Conservation (phyloP, 1,140 invertebrate genomes). For the Bombus picipes region DNA sequence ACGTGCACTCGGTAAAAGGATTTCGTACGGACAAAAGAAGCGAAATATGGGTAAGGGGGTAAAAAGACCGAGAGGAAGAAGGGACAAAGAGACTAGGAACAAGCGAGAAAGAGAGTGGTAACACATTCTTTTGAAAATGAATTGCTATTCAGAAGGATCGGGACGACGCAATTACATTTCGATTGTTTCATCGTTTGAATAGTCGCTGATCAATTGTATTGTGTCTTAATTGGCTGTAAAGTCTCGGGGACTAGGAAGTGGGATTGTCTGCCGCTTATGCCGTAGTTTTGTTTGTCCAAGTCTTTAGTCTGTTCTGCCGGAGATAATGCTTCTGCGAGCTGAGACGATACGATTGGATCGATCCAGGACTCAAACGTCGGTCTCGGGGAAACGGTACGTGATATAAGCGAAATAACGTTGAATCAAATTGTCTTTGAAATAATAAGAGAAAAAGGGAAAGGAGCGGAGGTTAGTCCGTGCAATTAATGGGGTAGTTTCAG, state of each 20-base stretch:
- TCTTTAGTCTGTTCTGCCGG: slow-evolving; percentile 46
- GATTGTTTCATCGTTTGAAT: slow-evolving; percentile 80
- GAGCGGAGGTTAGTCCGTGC: background rate
- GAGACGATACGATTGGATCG: slow-evolving; percentile 45
- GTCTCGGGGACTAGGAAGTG: slow-evolving; percentile 71
- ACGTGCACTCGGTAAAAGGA: slow-evolving; percentile 58
- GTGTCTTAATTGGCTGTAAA: slow-evolving; percentile 70
- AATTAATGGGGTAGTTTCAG: background rate
- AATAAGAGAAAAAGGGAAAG: background rate
- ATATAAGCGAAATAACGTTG: background rate
- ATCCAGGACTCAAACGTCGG: background rate
- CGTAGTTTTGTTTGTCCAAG: slow-evolving; percentile 73
- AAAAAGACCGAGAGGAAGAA: slow-evolving; percentile 33
- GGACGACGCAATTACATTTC: slow-evolving; percentile 80
- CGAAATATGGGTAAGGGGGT: slow-evolving; percentile 25
- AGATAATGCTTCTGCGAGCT: slow-evolving; percentile 57
- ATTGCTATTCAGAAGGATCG: slow-evolving; percentile 76
- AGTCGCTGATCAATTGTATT: slow-evolving; percentile 77
- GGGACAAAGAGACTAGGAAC: background rate
- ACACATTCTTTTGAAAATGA: slow-evolving; percentile 71
- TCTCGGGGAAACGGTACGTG: background rate
- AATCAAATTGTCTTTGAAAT: background rate
- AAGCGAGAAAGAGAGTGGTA: slow-evolving; percentile 26
- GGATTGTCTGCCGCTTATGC: slow-evolving; percentile 62
- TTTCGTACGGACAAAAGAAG: slow-evolving; percentile 67